phyloP scores from a whole-genome alignment of 1,140 invertebrate genomes.

The Brachionus rotundiformis region DNA sequence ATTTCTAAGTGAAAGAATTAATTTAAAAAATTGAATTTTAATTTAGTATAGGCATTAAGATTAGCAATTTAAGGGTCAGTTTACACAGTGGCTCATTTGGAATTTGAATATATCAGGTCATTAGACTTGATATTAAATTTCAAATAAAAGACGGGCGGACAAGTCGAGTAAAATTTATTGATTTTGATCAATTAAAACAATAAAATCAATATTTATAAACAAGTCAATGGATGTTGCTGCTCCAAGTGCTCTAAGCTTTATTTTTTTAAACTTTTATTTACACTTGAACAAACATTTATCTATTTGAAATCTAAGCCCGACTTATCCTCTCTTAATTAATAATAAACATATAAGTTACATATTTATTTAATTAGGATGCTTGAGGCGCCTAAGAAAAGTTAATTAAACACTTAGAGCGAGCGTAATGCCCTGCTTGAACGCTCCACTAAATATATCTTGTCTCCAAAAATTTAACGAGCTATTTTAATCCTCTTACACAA shows the following conservation, averaged over 20 bases:
- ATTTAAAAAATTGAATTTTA: not conserved
- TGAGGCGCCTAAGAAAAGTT: not conserved
- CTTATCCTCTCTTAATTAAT: slow-evolving; percentile 15
- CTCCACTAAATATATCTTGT: slow-evolving; percentile 4
- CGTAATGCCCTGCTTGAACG: not conserved
- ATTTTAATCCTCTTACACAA: slow-evolving; percentile 8
- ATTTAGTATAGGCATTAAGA: not conserved
- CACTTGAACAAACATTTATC: slow-evolving; percentile 19
- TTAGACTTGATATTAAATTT: slow-evolving; percentile 16
- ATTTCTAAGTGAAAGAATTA: not conserved
- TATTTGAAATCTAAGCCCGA: slow-evolving; percentile 14
- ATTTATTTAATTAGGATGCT: slow-evolving; percentile 20
- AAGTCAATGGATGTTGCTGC: not conserved
- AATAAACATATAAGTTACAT: slow-evolving; percentile 21
- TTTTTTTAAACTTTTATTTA: slow-evolving; percentile 7
- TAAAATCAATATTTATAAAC: slow-evolving; percentile 17
- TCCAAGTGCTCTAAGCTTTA: slow-evolving; percentile 17
- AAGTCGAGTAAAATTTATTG: slow-evolving; percentile 21
- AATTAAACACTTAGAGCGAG: not conserved
- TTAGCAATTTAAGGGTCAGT: not conserved
- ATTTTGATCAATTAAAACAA: slow-evolving; percentile 16
- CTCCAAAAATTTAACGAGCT: not conserved
- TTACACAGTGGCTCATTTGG: slow-evolving; percentile 11
- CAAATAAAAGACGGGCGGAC: not conserved
- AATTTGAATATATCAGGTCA: slow-evolving; percentile 11